A percentile compares a stretch with the other conserved stretches of the same genome.
phyloP scores from a whole-genome alignment of 2,888 invertebrate genomes.

The Meandrusa payeni region DNA sequence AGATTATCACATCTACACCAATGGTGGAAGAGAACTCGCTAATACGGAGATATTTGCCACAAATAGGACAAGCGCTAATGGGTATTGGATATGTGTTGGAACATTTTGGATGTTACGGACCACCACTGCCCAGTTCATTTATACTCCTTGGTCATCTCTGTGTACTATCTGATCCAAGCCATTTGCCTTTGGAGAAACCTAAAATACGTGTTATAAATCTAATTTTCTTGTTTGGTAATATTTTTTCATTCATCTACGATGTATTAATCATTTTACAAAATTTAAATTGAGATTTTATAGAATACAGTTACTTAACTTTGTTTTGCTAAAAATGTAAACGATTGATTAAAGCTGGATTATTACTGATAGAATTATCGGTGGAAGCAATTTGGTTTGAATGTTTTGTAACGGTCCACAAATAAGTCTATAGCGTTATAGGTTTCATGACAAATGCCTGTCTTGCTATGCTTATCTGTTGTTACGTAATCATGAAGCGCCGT shows the following conservation, averaged over 20 bases:
- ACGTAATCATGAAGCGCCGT: too few species aligned
- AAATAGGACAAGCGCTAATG: constrained; percentile 58
- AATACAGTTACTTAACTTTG: too few species aligned
- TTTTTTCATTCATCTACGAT: constrained; percentile 56
- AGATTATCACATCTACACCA: constrained; percentile 26
- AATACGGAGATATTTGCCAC: constrained; percentile 47
- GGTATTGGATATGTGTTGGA: constrained; percentile 59
- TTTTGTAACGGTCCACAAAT: too few species aligned
- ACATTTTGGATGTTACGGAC: constrained; percentile 44
- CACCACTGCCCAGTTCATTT: constrained; percentile 57
- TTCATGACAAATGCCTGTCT: too few species aligned
- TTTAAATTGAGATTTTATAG: too few species aligned
- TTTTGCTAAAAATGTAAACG: too few species aligned
- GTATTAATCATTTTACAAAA: too few species aligned
- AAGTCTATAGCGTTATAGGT: too few species aligned
- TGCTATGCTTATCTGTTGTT: too few species aligned
- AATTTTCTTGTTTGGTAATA: constrained; percentile 52
- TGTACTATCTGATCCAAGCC: constrained; percentile 49
- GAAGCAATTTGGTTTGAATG: too few species aligned
- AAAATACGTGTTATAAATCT: constrained; percentile 47
- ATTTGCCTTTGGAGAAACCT: constrained; percentile 42
- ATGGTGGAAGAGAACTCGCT: constrained; percentile 40
- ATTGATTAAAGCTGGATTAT: too few species aligned
- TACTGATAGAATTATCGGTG: too few species aligned
- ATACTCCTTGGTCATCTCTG: constrained; percentile 59